phyloP scores from a whole-genome alignment of 2,797 vertebrate species.

The Phataginus tetradactyla region DNA sequence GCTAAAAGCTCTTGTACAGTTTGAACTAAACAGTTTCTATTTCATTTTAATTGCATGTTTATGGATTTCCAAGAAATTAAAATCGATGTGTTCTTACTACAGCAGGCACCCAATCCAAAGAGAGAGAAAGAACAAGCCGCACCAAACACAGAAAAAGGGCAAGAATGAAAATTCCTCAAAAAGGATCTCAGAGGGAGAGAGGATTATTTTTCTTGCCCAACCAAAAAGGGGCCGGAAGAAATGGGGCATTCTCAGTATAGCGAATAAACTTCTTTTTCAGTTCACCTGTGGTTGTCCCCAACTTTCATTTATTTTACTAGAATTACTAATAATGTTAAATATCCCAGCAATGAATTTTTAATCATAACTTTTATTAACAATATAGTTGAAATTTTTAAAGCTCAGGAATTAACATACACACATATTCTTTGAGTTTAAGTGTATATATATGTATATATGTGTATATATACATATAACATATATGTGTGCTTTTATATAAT shows the following conservation, averaged over 20 bases:
- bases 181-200: not conserved
- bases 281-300: not conserved
- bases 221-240: not conserved
- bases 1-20: constrained; percentile 60
- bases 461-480: not conserved
- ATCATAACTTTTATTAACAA: not conserved
- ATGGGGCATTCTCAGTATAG: not conserved
- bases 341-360: not conserved
- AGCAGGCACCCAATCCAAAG: not conserved
- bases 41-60: constrained; percentile 35
- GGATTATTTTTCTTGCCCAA: not conserved
- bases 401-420: not conserved
- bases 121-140: not conserved
- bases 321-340: not conserved
- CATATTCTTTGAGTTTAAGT: not conserved
- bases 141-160: not conserved
- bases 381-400: not conserved
- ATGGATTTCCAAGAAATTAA: constrained; percentile 42
- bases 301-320: not conserved
- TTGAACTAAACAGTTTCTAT: constrained; percentile 66
- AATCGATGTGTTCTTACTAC: not conserved
- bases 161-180: not conserved
- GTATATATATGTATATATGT: not conserved
- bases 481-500: not conserved
- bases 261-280: not conserved